Percentiles rank a stretch among this genome's conserved stretches.
Conservation (phyloP, 2,113 vertebrate genomes). For the Hemichromis elongatus region DNA sequence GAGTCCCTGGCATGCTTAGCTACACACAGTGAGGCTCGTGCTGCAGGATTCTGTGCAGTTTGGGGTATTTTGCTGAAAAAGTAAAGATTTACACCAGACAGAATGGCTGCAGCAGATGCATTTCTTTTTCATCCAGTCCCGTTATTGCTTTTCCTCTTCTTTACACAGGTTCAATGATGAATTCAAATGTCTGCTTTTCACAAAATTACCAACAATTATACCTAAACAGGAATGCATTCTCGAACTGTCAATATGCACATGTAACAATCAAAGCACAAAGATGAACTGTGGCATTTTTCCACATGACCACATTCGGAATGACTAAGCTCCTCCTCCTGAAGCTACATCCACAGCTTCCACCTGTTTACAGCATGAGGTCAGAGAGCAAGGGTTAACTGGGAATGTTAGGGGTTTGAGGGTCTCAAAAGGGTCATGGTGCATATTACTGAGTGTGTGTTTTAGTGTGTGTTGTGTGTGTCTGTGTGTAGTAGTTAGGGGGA, state of each 20-base stretch:
- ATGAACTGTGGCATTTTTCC: neutral
- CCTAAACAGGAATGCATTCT: neutral
- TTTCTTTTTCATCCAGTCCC: neutral
- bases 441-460: neutral
- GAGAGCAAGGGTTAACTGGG: slow-evolving; percentile 19
- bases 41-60: neutral
- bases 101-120: neutral
- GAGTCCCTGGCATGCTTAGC: neutral
- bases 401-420: neutral
- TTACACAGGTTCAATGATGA: neutral
- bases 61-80: neutral
- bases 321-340: neutral
- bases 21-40: neutral
- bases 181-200: neutral
- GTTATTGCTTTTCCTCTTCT: neutral
- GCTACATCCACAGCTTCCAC: neutral
- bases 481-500: neutral
- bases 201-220: neutral
- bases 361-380: slow-evolving; percentile 42
- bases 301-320: slow-evolving; percentile 10
- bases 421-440: neutral
- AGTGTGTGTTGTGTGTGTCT: neutral
- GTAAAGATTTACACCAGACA: neutral
- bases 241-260: neutral
- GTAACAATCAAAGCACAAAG: neutral